Evolutionary conservation across 2,888 invertebrate species (phyloP).

Genomic region (Eudemis profundana): DNA sequence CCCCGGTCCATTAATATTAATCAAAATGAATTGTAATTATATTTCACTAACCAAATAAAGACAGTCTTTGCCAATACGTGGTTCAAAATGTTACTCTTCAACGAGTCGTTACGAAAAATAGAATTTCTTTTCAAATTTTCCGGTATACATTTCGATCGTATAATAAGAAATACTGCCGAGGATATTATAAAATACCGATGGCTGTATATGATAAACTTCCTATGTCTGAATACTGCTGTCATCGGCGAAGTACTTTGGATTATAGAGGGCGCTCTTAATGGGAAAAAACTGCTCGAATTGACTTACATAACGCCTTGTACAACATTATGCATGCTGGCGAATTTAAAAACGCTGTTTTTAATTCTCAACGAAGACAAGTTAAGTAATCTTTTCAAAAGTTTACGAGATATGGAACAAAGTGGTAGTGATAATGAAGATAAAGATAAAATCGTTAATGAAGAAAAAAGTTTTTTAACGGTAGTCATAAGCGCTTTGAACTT

Average conservation of each 20-base stretch:
- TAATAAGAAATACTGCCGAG: conserved; percentile 39
- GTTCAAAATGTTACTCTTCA: conserved; percentile 48
- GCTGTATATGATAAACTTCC: conserved; percentile 56
- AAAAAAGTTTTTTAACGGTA: conserved; percentile 55
- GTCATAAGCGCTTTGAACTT: conserved; percentile 58
- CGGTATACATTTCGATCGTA: conserved; percentile 55
- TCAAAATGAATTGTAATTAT: not conserved
- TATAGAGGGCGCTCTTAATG: conserved; percentile 52
- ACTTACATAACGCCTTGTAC: conserved; percentile 41
- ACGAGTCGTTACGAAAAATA: conserved; percentile 55
- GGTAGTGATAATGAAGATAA: conserved; percentile 45
- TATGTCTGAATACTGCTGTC: conserved; percentile 57
- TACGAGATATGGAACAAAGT: conserved; percentile 28
- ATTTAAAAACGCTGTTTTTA: conserved; percentile 33
- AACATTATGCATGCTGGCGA: conserved; percentile 37
- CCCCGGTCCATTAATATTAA: conserved; percentile 2
- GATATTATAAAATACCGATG: conserved; percentile 47
- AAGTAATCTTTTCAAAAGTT: conserved; percentile 5
- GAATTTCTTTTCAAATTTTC: conserved; percentile 50
- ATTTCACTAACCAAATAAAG: not conserved
- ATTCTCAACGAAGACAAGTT: conserved; percentile 26
- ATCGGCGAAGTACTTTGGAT: conserved; percentile 58
- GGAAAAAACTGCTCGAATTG: conserved; percentile 53
- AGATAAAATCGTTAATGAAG: conserved; percentile 53
- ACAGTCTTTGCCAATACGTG: conserved; percentile 4